These are phyloP conservation scores for Eupithecia exiguata DNA, from an alignment of 2,888 invertebrate species.

Conservation along the genomic window DNA sequence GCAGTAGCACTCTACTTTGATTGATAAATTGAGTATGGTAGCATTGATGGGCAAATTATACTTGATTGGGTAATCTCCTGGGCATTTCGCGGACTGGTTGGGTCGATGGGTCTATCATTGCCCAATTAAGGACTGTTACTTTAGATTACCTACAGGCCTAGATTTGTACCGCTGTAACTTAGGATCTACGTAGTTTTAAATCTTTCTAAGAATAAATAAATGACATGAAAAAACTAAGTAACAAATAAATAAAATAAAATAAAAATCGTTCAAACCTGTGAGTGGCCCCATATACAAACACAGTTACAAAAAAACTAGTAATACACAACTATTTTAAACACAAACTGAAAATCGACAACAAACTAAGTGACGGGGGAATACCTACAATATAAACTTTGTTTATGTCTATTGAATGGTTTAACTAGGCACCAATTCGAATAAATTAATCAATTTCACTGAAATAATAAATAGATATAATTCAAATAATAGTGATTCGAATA, in stretches of 20 bases:
- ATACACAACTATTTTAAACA: too few relatives aligned
- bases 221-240: neutral
- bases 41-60: constrained; percentile 30
- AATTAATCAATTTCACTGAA: constrained; percentile 60
- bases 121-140: constrained; percentile 16
- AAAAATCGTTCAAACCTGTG: too few relatives aligned
- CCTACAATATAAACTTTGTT: neutral
- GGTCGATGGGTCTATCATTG: constrained; percentile 26
- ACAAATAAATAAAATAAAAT: too few relatives aligned
- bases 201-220: neutral
- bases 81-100: constrained; percentile 26
- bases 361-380: too few relatives aligned
- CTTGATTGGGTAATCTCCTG: constrained; percentile 33
- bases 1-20: constrained; percentile 26
- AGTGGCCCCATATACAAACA: too few relatives aligned
- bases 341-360: too few relatives aligned
- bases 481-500: constrained; percentile 35
- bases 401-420: neutral
- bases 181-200: neutral
- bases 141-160: neutral
- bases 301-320: too few relatives aligned
- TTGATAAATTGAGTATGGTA: constrained; percentile 33
- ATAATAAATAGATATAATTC: too few relatives aligned
- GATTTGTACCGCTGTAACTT: neutral
- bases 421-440: neutral